Conservation (phyloP, 2,888 invertebrate genomes). For the Notocelia uddmanniana region DNA sequence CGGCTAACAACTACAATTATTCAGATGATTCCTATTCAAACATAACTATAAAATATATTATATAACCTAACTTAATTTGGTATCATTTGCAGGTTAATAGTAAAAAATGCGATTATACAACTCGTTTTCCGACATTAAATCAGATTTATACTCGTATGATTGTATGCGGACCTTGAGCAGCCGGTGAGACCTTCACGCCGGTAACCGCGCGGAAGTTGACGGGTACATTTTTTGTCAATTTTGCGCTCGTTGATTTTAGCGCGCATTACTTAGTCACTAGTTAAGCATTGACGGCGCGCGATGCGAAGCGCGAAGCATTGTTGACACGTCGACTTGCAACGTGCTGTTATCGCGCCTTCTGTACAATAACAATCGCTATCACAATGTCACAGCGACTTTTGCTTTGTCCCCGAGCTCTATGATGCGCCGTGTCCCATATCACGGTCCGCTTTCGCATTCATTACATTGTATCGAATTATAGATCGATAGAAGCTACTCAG, state of each 20-base stretch:
- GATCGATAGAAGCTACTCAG: conserved; percentile 58
- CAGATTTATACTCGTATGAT: conserved; percentile 82
- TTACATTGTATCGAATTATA: conserved; percentile 57
- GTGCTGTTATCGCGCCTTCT: conserved; percentile 46
- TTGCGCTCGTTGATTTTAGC: conserved; percentile 79
- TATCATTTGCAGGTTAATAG: conserved; percentile 67
- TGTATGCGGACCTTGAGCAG: conserved; percentile 84
- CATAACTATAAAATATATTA: conserved; percentile 71
- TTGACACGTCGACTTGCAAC: conserved; percentile 55
- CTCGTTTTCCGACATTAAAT: conserved; percentile 78
- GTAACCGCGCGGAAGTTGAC: conserved; percentile 85
- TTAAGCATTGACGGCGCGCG: conserved; percentile 68
- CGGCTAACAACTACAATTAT: conserved; percentile 79
- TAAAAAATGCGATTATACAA: conserved; percentile 74
- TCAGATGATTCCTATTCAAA: conserved; percentile 72
- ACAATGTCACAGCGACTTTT: conserved; percentile 79
- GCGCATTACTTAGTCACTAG: conserved; percentile 78
- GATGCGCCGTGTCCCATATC: conserved; percentile 64
- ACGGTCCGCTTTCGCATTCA: conserved; percentile 55
- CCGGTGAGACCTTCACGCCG: conserved; percentile 83
- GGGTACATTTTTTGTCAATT: conserved; percentile 81
- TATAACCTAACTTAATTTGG: conserved; percentile 67
- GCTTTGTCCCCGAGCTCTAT: conserved; percentile 69
- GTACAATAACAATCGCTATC: conserved; percentile 81
- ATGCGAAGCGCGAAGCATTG: conserved; percentile 68